Base-by-base conservation (phyloP, 2,797 vertebrate species). In the Novumbra hubbsi region DNA sequence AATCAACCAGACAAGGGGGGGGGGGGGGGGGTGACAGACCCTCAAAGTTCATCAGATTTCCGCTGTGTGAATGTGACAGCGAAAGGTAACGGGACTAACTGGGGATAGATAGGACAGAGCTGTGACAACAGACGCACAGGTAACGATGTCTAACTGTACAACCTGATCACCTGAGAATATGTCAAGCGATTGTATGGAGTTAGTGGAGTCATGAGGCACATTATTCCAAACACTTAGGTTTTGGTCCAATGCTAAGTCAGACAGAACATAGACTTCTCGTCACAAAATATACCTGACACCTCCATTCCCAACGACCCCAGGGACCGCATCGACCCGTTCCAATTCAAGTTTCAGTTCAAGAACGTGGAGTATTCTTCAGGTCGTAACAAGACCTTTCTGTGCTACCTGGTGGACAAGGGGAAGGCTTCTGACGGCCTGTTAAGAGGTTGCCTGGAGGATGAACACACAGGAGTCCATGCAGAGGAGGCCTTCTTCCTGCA, bases 341-440 rank as follows among this genome's bases (percentile, higher is more conserved):
- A 88, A 83, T 99, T 94, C 88, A 97, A 95, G 86, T 99, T 98
- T 92, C 97, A 98, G 91, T 99, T 96, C 86, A 95, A 96, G 88
- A 99, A 99, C 0, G 97, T 99, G 79, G 97, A 99, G 70, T 99
- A 99, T 84, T 98, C 96, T 1, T 99, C 96, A 0, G 97, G 97
- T 24, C 91, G 96, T 62, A 98, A 99, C 87, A 99, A 99, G 91
- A 98, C 97, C 81, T 94, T 96, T 83, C 92, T 98, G 77, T 98
- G 95, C 84, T 99, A 96, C 0, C 91, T 96, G 76, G 73, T 98
- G 0, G 96, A 96, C 73, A 88, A 88, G 80, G 91, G 90, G 32
- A 85, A 88, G 17, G 49, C 64, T 0, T 87, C 85, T 12, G 81
- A 93, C 0, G 89, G 75, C 9, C 87, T 93, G 0, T 73, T 92